Evolutionary conservation across 2,888 invertebrate genomes (phyloP), one percentile per base, ranked within the genome.

Genomic region (Flexamia atlantica): DNA sequence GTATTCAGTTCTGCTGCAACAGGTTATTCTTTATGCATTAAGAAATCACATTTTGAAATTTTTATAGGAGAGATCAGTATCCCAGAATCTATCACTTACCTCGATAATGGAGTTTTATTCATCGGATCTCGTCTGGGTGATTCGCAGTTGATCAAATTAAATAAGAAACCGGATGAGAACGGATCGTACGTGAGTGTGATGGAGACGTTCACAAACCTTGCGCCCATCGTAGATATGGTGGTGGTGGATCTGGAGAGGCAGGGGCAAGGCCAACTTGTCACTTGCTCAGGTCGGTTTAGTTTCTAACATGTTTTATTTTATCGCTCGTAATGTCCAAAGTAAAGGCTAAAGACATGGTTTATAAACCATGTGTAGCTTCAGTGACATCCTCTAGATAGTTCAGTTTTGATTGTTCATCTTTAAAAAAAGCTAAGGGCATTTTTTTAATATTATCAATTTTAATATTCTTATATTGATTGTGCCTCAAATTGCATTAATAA

Each of bases 101-200:
- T 99, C 86, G 99, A 99, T 91, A 99, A 99, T 90, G 98, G 99
- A 12, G 99, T 99, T 10, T 95, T 99, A 32, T 99, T 97, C 89
- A 94, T 99, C 87, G 99, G 99, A 0, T 99, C 99, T 0, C 94
- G 98, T 17, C 93, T 99, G 81, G 99, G 99, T 0, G 99, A 99
- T 90, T 99, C 98, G 0, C 99, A 99, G 86, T 92, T 99, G 5
- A 95, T 99, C 9, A 95, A 97, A 88, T 92, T 99, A 83, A 96
- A 97, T 87, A 94, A 95, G 0, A 94, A 95, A 85, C 92, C 96
- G 0, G 97, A 98, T 89, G 97, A 97, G 80, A 93, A 92, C 87
- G 96, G 96, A 12, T 97, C 97, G 9, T 99, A 98, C 90, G 97
- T 99, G 28, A 95, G 96, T 87, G 94, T 97, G 0, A 97, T 99